Evolutionary conservation across 2,888 invertebrate genomes (phyloP), one percentile per base, ranked within the genome.

Genomic region (Rambutsinella grinnellia): DNA sequence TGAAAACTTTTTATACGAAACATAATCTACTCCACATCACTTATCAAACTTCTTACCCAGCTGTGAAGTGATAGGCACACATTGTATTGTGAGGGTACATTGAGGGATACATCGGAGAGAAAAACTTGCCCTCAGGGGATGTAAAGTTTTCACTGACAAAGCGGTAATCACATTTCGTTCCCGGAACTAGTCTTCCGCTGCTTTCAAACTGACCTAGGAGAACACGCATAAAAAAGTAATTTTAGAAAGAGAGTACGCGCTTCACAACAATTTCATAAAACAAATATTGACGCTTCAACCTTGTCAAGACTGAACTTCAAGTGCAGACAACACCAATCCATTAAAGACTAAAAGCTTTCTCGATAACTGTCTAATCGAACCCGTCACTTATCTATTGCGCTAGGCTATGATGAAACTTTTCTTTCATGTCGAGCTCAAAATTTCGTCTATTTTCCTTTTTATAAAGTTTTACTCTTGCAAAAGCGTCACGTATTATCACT

Each of bases 101-200:
- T 84, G 97, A 97, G 80, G 98, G 98, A 89, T 97, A 98, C 74
- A 94, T 92, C 0, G 97, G 97, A 66, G 97, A 97, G 88, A 94
- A 95, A 85, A 95, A 92, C 72, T 92, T 91, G 69, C 95, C 94
- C 86, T 93, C 91, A 19, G 90, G 89, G 76, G 91, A 90, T 78
- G 91, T 89, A 85, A 90, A 90, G 84, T 92, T 91, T 49, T 91
- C 91, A 85, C 93, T 92, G 86, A 92, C 90, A 87, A 95, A 95
- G 87, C 93, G 93, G 87, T 92, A 93, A 87, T 95, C 94, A 86
- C 95, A 95, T 88, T 91, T 92, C 67, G 93, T 93, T 51, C 92
- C 93, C 24, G 90, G 89, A 84, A 94, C 88, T 84, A 91, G 90
- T 84, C 93, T 90, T 19, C 95, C 95, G 85, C 93, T 93, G 24